Evolutionary conservation across 1,140 invertebrate genomes (phyloP).

Genomic region (Trichonephila clavipes): DNA sequence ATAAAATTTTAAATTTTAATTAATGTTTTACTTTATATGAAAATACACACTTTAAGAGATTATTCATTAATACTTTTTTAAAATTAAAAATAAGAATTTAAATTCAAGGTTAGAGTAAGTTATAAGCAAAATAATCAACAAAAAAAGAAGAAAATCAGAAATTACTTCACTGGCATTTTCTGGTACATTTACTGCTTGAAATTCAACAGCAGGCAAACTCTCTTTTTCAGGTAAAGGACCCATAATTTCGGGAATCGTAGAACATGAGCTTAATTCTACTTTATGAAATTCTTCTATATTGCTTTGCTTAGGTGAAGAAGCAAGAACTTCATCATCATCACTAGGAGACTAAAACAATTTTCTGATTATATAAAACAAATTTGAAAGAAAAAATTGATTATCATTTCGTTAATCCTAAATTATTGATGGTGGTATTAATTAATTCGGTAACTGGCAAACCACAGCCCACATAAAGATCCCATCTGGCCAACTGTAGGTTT

Average conservation of each 20-base stretch:
- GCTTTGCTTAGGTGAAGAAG: conserved; percentile 16
- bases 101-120: neutral
- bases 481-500: no score
- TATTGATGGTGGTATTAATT: no score
- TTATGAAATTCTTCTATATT: neutral
- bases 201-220: neutral
- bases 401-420: no score
- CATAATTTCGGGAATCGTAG: neutral
- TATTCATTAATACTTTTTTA: no score
- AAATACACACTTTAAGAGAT: no score
- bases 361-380: no score
- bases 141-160: neutral
- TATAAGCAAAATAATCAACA: neutral
- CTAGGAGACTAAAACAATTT: conserved; percentile 33
- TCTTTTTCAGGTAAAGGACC: conserved; percentile 45
- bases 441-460: no score
- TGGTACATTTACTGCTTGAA: neutral
- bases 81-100: neutral
- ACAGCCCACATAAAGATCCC: no score
- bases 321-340: conserved; percentile 43
- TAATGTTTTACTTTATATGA: no score
- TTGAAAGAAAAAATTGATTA: no score
- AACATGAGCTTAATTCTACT: neutral
- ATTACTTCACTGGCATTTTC: conserved; percentile 29
- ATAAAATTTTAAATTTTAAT: no score